Base-by-base conservation (phyloP, 2,888 invertebrate genomes). In the Troides helena region DNA sequence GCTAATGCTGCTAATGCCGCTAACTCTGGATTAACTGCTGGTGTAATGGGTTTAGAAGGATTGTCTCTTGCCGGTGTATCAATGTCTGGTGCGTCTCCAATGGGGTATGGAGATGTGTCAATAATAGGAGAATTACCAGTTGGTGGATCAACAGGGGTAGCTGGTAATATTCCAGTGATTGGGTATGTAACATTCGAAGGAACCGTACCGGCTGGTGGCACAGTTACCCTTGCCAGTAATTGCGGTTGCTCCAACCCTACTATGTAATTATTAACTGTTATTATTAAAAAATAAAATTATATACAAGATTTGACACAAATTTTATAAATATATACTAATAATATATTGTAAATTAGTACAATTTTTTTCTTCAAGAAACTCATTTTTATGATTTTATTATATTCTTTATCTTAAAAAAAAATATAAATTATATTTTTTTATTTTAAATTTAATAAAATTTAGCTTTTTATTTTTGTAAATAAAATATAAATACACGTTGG, bases 111-210 rank as follows among this genome's bases (percentile, higher is more conserved):
- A 0, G 89, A 90, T 67, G 80, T 89, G 0, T 74, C 81, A 0
- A 78, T 90, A 0, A 69, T 75, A 1, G 90, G 90, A 0, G 85
- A 87, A 56, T 71, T 89, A 75, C 90, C 89, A 74, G 87, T 89
- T 0, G 80, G 81, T 63, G 90, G 90, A 2, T 81, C 80, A 2
- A 89, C 90, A 0, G 81, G 81, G 1, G 79, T 90, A 0, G 68
- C 80, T 61, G 91, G 90, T 14, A 88, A 89, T 50, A 85, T 88
- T 69, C 90, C 90, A 73, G 87, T 91, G 0, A 86, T 90, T 73
- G 91, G 91, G 62, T 90, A 86, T 68, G 90, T 91, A 0, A 86
- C 85, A 2, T 91, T 91, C 67, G 90, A 91, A 67, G 91, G 90
- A 0, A 80, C 80, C 2, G 76, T 91, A 36, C 90, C 91, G 66